Percentiles rank a stretch among this genome's conserved stretches.
These are phyloP conservation scores for Electrophaes corylata DNA, from an alignment of 2,888 invertebrate genomes.

Conservation along the genomic window DNA sequence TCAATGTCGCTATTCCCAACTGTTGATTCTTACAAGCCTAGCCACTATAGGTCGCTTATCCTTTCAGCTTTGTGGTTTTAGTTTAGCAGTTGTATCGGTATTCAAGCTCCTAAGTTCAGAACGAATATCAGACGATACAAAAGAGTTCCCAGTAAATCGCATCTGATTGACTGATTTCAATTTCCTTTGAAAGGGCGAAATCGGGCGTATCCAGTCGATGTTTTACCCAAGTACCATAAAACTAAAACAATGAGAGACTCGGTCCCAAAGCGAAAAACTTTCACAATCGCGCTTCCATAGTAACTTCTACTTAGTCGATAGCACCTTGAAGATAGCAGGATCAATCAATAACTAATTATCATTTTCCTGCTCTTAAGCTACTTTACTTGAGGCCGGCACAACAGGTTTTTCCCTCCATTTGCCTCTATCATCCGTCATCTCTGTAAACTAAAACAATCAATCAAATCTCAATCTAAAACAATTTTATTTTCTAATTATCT, in stretches of 20 bases:
- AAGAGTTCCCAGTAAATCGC: slow-evolving; percentile 8
- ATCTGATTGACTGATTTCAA: slow-evolving; percentile 20
- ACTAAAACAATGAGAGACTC: slow-evolving; percentile 64
- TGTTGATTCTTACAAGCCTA: no score
- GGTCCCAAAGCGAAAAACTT: slow-evolving; percentile 71
- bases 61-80: no score
- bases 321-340: slow-evolving; percentile 9
- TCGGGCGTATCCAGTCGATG: slow-evolving; percentile 23
- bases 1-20: no score
- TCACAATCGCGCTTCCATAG: slow-evolving; percentile 58
- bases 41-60: no score
- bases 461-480: no score
- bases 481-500: no score
- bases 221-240: slow-evolving; percentile 42
- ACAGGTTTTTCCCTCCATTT: no score
- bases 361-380: no score
- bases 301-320: slow-evolving; percentile 36
- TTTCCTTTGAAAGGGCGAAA: slow-evolving; percentile 11
- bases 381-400: no score
- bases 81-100: neutral
- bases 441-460: no score
- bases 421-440: no score
- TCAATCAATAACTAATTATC: neutral
- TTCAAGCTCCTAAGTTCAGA: neutral
- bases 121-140: neutral